These are phyloP conservation scores for Alloscopus bannaensis DNA, from an alignment of 2,888 invertebrate genomes.

Conservation along the genomic window DNA sequence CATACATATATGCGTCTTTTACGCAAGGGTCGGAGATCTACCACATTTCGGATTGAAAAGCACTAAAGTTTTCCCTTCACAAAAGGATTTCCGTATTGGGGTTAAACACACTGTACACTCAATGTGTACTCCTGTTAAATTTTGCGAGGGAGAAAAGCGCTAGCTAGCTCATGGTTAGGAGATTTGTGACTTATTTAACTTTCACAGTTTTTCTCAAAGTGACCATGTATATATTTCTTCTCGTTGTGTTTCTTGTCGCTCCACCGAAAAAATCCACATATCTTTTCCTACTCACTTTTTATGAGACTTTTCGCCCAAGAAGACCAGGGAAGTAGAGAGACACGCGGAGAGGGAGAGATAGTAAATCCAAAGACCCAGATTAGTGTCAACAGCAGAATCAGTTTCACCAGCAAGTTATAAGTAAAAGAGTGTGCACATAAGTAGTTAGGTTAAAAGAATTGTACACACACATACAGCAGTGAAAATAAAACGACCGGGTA, in stretches of 20 bases:
- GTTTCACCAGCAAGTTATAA: conserved; percentile 4
- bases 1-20: too few species aligned
- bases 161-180: too few species aligned
- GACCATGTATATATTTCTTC: conserved; percentile 42
- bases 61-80: too few species aligned
- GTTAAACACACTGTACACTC: background rate
- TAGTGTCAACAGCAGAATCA: conserved; percentile 53
- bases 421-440: conserved; percentile 22
- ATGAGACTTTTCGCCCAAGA: conserved; percentile 31
- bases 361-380: conserved; percentile 61
- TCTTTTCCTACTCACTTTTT: conserved; percentile 45
- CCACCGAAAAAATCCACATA: conserved; percentile 1
- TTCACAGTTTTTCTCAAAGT: conserved; percentile 25
- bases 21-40: too few species aligned
- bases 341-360: conserved; percentile 35
- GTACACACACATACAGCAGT: background rate
- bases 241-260: conserved; percentile 15
- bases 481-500: too few species aligned
- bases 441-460: conserved; percentile 1
- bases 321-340: conserved; percentile 21
- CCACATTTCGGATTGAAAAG: too few species aligned
- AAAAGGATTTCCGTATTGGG: too few species aligned
- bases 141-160: too few species aligned
- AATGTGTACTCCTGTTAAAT: too few species aligned
- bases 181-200: conserved; percentile 47